Percentiles rank a stretch among this genome's conserved stretches.
Conservation (phyloP, 2,888 invertebrate species). For the Pollenia amentaria region DNA sequence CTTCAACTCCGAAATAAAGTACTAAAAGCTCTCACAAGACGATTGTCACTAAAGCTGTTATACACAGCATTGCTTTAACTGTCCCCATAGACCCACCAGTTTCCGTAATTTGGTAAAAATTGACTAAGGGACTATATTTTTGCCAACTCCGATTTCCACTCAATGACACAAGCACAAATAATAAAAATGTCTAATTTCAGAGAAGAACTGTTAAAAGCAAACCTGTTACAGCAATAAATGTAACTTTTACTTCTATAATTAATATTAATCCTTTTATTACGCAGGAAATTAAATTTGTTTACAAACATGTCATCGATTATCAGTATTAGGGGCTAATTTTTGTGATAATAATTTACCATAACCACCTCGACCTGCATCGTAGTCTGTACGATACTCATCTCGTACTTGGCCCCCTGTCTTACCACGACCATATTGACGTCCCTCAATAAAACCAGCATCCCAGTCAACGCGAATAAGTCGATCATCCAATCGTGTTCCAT, state of each 20-base stretch:
- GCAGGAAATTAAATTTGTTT: conserved; percentile 70
- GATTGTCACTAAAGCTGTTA: no score
- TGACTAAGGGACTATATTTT: no score
- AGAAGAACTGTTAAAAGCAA: no score
- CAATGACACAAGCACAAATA: no score
- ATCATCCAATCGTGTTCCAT: conserved; percentile 98
- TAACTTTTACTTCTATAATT: conserved; percentile 26
- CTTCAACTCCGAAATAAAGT: no score
- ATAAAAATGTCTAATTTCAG: no score
- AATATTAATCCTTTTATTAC: conserved; percentile 74
- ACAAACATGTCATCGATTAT: conserved; percentile 68
- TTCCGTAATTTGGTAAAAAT: no score
- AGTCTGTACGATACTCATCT: conserved; percentile 99
- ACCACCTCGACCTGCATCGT: conserved; percentile 97
- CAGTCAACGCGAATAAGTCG: conserved; percentile 98
- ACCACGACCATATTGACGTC: conserved; percentile 98
- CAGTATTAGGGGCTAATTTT: conserved; percentile 88
- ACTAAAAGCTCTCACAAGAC: no score
- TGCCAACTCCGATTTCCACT: no score
- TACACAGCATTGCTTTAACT: no score
- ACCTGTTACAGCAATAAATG: no score
- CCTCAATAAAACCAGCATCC: conserved; percentile 99
- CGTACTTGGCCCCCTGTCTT: conserved; percentile 99
- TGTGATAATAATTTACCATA: conserved; percentile 97
- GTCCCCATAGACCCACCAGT: no score